Evolutionary conservation across 2,888 invertebrate genomes (phyloP), one percentile per base, ranked within the genome.

Genomic region (Erebia palarica): DNA sequence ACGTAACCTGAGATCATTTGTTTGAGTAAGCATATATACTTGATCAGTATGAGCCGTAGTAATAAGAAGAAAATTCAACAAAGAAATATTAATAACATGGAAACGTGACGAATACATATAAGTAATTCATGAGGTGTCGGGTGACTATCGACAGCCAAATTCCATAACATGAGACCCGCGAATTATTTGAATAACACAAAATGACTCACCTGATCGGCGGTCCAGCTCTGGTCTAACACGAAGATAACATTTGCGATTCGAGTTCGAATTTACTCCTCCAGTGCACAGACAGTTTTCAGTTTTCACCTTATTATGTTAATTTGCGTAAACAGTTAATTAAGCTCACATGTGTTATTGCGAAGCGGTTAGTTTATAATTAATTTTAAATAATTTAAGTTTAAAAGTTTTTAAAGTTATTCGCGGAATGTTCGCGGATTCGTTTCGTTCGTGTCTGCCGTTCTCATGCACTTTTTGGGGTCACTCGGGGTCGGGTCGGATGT

Each of bases 401-500:
- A 36, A n/a, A 67, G 79, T 81, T 81, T 79, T 78, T 76, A 76
- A 36, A 67, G 79, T 81, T 81, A 78, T 84, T 84, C 83, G 88
- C 85, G 84, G 73, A 69, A 71, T 72, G 73, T 70, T 77, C 78
- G 77, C 75, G 78, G 81, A 81, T 83, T 89, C 89, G 89, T 89
- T 87, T 91, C 91, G 91, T 91, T 89, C 86, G 90, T 84, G 84
- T 69, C 71, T 82, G 81, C 82, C 85, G 87, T 85, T 85, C 89
- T 85, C 89, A 86, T 86, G 88, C 86, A 86, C 88, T 86, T 80
- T 71, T 80, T 81, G 86, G 86, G 90, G 90, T 90, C 89, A 89
- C 89, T 85, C 84, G 86, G 87, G 90, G 89, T 89, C 88, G 85
- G 83, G 81, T 77, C 80, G 82, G 63, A 11, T 63, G 63, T 14